Evolutionary conservation across 1,140 invertebrate genomes (phyloP).

Genomic region (Mycetomoellerius zeteki): DNA sequence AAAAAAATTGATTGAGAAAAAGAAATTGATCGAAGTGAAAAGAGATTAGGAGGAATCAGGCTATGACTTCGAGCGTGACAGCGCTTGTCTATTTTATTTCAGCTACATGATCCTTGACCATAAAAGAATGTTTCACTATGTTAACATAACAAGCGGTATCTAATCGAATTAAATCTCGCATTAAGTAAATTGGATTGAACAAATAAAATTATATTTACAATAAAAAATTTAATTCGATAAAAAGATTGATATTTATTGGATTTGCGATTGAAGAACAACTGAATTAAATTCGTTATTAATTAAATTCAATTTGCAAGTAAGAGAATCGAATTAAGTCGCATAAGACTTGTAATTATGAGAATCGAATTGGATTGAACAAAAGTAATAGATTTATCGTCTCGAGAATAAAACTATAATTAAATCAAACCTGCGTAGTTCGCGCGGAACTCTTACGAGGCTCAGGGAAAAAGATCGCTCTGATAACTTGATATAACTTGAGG

Average conservation of each 20-base stretch:
- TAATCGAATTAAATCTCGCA: not conserved
- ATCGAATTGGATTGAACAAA: not conserved
- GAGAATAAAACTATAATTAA: conserved; percentile 10
- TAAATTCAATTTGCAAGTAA: conserved; percentile 11
- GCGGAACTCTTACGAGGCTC: conserved; percentile 11
- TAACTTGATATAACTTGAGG: conserved; percentile 43
- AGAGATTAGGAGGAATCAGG: conserved; percentile 9
- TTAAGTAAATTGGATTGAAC: not conserved
- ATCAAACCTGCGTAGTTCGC: not conserved
- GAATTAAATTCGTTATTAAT: not conserved
- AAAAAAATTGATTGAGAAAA: not conserved
- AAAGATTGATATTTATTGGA: not conserved
- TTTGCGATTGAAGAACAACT: not conserved
- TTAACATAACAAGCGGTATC: not conserved
- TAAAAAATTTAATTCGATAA: not conserved
- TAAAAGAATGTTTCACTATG: not conserved
- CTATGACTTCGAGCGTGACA: conserved; percentile 51
- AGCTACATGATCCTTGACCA: conserved; percentile 20
- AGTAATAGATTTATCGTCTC: not conserved
- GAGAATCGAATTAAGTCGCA: not conserved
- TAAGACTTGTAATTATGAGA: not conserved
- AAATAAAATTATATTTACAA: not conserved
- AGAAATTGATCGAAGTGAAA: not conserved
- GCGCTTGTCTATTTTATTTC: conserved; percentile 40
- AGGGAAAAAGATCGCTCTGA: conserved; percentile 50